A percentile compares a stretch with the other conserved stretches of the same genome.
phyloP scores from a whole-genome alignment of 2,888 invertebrate species.

The Drosophila antonietae region DNA sequence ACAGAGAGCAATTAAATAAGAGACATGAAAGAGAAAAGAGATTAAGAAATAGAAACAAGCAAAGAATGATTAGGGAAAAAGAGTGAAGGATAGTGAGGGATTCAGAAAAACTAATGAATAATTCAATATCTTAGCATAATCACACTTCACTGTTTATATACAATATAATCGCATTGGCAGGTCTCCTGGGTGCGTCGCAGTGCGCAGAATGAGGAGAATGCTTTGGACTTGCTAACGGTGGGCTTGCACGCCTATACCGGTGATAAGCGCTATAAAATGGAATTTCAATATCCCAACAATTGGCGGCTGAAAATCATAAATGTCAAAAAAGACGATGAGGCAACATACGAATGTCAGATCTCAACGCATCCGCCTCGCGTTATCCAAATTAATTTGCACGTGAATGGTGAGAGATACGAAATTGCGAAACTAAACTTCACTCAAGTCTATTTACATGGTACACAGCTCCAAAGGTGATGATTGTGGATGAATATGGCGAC shows the following conservation, averaged over 20 bases:
- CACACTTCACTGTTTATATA: not conserved
- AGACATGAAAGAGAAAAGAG: too few species aligned
- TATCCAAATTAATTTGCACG: constrained; percentile 85
- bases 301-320: constrained; percentile 86
- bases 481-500: constrained; percentile 86
- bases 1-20: too few species aligned
- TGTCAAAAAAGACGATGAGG: constrained; percentile 86
- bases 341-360: constrained; percentile 86
- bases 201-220: constrained; percentile 86
- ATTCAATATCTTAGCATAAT: too few species aligned
- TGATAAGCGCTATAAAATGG: constrained; percentile 87
- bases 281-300: constrained; percentile 87
- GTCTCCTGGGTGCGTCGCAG: constrained; percentile 89
- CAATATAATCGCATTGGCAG: constrained; percentile 81
- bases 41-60: not conserved
- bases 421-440: not conserved
- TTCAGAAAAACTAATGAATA: too few species aligned
- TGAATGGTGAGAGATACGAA: constrained; percentile 83
- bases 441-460: not conserved
- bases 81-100: not conserved
- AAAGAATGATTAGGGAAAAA: too few species aligned
- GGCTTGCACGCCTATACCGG: constrained; percentile 89
- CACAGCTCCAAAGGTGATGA: constrained; percentile 86
- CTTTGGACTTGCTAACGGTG: constrained; percentile 88
- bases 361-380: constrained; percentile 86